Base-by-base conservation (phyloP, 2,797 vertebrate species). In the Jordanella pulchra region DNA sequence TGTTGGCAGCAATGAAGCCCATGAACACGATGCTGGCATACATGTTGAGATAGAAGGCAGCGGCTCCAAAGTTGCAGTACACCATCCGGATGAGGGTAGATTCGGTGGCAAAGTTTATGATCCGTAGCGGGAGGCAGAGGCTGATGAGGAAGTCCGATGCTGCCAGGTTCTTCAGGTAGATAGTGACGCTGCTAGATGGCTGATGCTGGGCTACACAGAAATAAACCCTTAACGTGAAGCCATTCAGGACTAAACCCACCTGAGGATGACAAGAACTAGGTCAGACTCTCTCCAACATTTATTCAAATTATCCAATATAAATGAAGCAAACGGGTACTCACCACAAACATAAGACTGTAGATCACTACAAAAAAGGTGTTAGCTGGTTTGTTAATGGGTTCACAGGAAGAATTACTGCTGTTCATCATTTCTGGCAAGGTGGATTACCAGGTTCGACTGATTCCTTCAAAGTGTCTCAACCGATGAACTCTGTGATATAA, bases 1-100 rank as follows among this genome's bases (percentile, higher is more conserved):
- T 93, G 88, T 93, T 92, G 0, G 86, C 92, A 0, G 93, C 94
- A 27, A 94, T 91, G 81, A 88, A 92, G 0, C 92, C 91, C 93
- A 94, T 93, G 88, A 94, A 94, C 70, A 94, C 78, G 81, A 95
- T 94, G 91, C 94, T 94, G 78, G 93, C 85, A 4, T 94, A 95
- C 92, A 93, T 93, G 89, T 95, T 95, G 50, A 94, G 87, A 54
- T 93, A 95, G 51, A 95, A 92, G 47, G 88, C 75, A 0, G 89
- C 48, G 0, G 91, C 85, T 0, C 91, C 91, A 0, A 93, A 90
- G 72, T 28, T 86, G 86, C 94, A 94, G 89, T 93, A 93, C 67
- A 83, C 10, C 3, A 25, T 28, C 1, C 21, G 78, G 50, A 91
- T 0, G 5, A 0, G 0, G 13, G 7, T 0, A 0, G 87, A 85